A percentile compares a stretch with the other conserved stretches of the same genome.
These are phyloP conservation scores for Monodelphis domestica DNA, from an alignment of 2,797 vertebrate genomes.

Conservation along the genomic window DNA sequence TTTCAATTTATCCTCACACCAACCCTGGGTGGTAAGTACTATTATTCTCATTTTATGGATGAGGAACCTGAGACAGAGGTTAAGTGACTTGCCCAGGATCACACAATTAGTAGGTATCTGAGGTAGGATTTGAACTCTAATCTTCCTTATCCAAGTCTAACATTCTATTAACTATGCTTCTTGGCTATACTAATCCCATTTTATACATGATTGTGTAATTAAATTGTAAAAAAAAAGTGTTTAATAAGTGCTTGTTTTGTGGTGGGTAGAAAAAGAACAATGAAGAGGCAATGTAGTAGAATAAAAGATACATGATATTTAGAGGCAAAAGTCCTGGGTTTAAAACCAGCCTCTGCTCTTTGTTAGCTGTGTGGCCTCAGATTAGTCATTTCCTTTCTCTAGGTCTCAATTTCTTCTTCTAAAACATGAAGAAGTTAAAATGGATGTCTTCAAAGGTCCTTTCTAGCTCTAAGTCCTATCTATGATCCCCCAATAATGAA, in stretches of 20 bases:
- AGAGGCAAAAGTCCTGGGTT: background rate
- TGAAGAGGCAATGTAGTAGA: background rate
- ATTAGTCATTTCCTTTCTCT: background rate
- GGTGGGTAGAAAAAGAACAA: background rate
- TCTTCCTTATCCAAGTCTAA: background rate
- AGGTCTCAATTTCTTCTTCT: background rate
- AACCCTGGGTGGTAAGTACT: background rate
- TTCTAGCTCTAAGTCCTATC: background rate
- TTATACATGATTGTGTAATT: background rate
- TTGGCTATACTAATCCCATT: background rate
- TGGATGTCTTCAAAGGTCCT: background rate
- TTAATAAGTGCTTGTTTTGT: background rate
- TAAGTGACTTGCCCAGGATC: background rate
- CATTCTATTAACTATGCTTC: background rate
- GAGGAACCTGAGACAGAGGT: background rate
- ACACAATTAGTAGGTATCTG: background rate
- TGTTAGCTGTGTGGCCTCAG: background rate
- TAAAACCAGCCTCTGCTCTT: background rate
- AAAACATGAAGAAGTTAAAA: background rate
- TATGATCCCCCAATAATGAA: background rate
- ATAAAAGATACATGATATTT: background rate
- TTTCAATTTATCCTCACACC: background rate
- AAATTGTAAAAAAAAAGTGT: too few species aligned
- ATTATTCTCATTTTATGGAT: background rate
- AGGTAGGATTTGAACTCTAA: background rate